Evolutionary conservation across 2,888 invertebrate species (phyloP).

Genomic region (Morpho deidamia): DNA sequence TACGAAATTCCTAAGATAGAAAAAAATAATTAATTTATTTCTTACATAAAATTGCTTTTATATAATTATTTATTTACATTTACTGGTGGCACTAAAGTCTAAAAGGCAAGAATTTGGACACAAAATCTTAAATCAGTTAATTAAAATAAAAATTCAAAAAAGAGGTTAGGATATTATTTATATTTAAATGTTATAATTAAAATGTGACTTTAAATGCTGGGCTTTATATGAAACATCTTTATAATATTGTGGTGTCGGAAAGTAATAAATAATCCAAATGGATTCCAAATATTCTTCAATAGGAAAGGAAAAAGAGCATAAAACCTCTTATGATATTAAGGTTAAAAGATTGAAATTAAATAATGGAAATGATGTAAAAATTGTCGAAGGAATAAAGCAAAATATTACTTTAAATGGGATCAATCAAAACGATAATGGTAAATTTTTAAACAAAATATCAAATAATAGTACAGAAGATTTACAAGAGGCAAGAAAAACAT

Average conservation of each 20-base stretch:
- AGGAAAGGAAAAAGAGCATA: conserved; percentile 37
- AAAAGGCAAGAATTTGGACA: background rate
- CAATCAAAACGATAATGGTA: conserved; percentile 5
- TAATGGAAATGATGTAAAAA: conserved; percentile 26
- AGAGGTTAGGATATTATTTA: conserved; percentile 8
- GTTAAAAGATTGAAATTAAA: conserved; percentile 47
- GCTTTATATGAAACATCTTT: too few species aligned
- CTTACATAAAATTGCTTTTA: too few species aligned
- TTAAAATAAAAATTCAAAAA: background rate
- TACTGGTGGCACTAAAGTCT: too few species aligned
- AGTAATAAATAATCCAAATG: conserved; percentile 33
- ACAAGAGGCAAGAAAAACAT: conserved; percentile 58
- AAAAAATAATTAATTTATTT: too few species aligned
- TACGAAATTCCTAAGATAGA: too few species aligned
- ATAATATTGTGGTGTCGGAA: too few species aligned
- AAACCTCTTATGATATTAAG: conserved; percentile 36
- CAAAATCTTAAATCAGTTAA: background rate
- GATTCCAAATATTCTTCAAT: conserved; percentile 65
- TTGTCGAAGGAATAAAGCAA: conserved; percentile 6
- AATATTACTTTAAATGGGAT: conserved; percentile 8
- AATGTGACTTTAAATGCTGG: background rate
- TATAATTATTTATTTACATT: too few species aligned
- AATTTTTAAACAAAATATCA: conserved; percentile 4
- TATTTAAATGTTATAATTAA: background rate
- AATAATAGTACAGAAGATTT: conserved; percentile 38